These are phyloP conservation scores for Sweltsa coloradensis DNA, from an alignment of 1,140 invertebrate genomes.

Conservation along the genomic window DNA sequence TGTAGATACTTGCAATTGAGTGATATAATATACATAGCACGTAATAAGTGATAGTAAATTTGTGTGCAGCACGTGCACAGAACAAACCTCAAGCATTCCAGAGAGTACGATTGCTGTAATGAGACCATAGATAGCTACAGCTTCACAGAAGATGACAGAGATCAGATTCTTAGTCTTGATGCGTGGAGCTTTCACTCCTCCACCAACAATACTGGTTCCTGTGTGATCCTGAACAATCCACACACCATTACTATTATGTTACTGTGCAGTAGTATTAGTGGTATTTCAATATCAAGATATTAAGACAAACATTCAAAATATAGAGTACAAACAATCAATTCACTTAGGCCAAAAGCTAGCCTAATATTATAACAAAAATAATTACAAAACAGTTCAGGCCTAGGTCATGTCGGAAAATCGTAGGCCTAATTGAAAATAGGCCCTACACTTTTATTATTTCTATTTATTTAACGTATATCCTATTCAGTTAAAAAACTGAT, in stretches of 20 bases:
- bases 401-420: not conserved
- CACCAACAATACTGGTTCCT: constrained; percentile 87
- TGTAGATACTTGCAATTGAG: too few relatives aligned
- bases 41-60: too few relatives aligned
- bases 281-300: constrained; percentile 29
- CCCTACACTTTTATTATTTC: too few relatives aligned
- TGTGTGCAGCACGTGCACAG: too few relatives aligned
- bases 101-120: constrained; percentile 95
- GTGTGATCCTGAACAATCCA: constrained; percentile 24
- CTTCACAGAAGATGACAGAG: constrained; percentile 98
- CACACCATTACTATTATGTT: too few relatives aligned
- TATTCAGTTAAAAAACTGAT: too few relatives aligned
- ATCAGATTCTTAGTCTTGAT: constrained; percentile 99
- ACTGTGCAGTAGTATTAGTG: not conserved
- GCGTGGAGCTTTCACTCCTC: constrained; percentile 94
- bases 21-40: too few relatives aligned
- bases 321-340: not conserved
- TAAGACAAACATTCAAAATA: constrained; percentile 43
- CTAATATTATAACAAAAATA: not conserved
- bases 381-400: not conserved
- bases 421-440: too few relatives aligned
- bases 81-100: constrained; percentile 57
- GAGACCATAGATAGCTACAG: constrained; percentile 97
- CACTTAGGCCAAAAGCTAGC: not conserved
- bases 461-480: too few relatives aligned